Evolutionary conservation across 2,797 vertebrate genomes (phyloP).

Genomic region (Darevskia nairensis): DNA sequence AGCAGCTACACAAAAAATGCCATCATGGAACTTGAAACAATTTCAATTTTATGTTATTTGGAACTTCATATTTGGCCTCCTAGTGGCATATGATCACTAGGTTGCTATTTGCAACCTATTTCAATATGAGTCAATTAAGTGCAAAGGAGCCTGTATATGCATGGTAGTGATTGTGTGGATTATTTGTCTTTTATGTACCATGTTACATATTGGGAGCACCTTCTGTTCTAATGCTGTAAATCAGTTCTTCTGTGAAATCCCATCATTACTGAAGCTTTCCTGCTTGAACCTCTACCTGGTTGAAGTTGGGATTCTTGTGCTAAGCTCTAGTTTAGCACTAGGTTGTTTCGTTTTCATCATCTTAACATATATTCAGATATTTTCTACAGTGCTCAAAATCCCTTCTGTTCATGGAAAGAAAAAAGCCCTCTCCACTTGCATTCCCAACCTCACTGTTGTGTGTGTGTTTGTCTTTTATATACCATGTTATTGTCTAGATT

Average conservation of each 20-base stretch:
- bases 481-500: no score
- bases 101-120: background rate
- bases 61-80: background rate
- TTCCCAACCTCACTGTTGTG: no score
- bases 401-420: no score
- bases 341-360: background rate
- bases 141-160: background rate
- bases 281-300: background rate
- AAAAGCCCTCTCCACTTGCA: no score
- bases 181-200: background rate
- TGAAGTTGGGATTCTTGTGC: background rate
- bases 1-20: no score
- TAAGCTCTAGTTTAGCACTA: background rate
- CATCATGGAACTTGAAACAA: background rate
- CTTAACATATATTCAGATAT: no score
- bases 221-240: background rate
- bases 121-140: background rate
- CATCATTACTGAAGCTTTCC: background rate
- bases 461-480: no score
- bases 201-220: background rate
- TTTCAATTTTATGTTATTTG: background rate
- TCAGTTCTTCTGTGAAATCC: constrained; percentile 5
- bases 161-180: background rate
- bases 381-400: no score
- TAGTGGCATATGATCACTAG: background rate